Base-by-base conservation (phyloP, 2,113 vertebrate genomes). In the Colinus virginianus region DNA sequence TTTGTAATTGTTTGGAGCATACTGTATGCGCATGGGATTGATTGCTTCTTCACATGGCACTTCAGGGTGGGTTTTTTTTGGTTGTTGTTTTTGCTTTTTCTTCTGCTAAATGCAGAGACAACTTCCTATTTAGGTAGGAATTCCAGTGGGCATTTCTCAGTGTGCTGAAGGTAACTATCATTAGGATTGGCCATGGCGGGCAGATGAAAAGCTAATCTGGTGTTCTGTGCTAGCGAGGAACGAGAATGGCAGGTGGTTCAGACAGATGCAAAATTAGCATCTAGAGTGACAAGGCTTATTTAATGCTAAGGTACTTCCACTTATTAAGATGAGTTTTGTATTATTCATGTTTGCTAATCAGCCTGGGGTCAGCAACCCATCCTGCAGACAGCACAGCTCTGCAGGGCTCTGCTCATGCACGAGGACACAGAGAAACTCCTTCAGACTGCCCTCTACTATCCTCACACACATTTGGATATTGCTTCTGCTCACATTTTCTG, bases 371-470 rank as follows among this genome's bases (percentile, higher is more conserved):
- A 7, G 36, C 14, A 30, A 11, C 45, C n/a, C 14, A 45, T 66
- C 46, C 68, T 34, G 42, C 10, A 14, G 51, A 38, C 49, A 34
- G 69, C 58, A 38, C 21, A 38, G 80, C 46, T 49, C 72, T 83
- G 58, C 69, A 28, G 63, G 38, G 53, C 42, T 88, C 74, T 0
- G 1, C n/a, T 64, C 2, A 0, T 26, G 9, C 38, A 4, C n/a
- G 9, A 63, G 72, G 78, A 42, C 2, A 8, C 19, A 3, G 64
- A 49, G 34, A 45, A 43, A 55, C 15, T 28, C 38, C 74, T 84
- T 32, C 13, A 1, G 6, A 32, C 43, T 55, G 5, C 32, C 17
- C 58, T 69, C 21, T 11, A 13, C 77, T 66, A 2, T 34, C 62
- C 56, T 58, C 1, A 11, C 5, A 18, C 13, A 2, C 13, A 7